Evolutionary conservation across 2,888 invertebrate species (phyloP).

Genomic region (Amitus sp.): DNA sequence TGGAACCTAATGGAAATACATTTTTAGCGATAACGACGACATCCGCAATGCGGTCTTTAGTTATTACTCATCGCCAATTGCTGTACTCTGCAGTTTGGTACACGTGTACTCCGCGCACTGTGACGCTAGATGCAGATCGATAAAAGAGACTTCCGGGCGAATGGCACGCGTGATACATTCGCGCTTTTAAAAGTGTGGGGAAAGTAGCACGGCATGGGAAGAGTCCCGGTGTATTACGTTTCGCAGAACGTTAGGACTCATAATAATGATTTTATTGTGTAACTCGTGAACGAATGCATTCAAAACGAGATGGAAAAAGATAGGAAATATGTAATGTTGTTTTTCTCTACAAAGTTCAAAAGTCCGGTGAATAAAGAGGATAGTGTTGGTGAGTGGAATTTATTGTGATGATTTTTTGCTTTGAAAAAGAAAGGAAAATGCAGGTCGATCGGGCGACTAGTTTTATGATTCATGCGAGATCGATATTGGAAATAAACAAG

Average conservation of each 20-base stretch:
- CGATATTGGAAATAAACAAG: background rate
- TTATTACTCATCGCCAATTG: slow-evolving; percentile 17
- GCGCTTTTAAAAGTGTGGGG: slow-evolving; percentile 5
- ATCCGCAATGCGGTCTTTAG: background rate
- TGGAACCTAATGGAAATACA: no score
- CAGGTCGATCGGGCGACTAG: background rate
- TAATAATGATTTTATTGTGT: slow-evolving; percentile 1
- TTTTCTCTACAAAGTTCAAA: no score
- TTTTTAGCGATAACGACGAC: background rate
- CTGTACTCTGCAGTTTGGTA: slow-evolving; percentile 18
- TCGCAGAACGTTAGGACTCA: background rate
- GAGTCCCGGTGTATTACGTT: background rate
- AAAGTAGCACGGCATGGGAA: slow-evolving; percentile 7
- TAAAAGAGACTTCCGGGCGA: slow-evolving; percentile 17
- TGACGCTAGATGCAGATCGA: slow-evolving; percentile 17
- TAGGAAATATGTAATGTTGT: no score
- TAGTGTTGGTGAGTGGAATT: no score
- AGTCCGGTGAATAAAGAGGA: no score
- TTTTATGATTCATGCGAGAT: background rate
- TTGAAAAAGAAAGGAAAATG: slow-evolving; percentile 1
- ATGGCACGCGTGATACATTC: background rate
- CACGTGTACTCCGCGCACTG: slow-evolving; percentile 14
- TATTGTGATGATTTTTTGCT: no score
- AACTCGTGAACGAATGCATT: background rate
- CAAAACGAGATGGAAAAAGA: background rate